A percentile compares a stretch with the other conserved stretches of the same genome.
Conservation (phyloP, 1,140 invertebrate genomes). For the Drosophila elegans region DNA sequence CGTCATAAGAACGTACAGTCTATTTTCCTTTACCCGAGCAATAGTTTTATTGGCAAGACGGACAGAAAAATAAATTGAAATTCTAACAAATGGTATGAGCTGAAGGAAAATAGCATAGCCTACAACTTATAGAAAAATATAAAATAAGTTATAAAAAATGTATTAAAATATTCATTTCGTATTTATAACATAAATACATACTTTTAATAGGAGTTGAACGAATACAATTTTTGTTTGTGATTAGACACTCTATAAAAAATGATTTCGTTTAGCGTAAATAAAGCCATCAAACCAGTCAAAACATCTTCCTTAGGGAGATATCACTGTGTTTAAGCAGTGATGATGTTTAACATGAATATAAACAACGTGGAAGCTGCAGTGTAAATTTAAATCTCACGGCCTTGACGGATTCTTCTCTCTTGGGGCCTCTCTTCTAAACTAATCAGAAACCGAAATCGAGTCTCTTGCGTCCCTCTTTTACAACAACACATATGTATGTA, state of each 20-base stretch:
- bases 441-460: not conserved
- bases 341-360: constrained; percentile 62
- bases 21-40: not conserved
- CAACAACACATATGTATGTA: not conserved
- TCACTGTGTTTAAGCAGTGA: constrained; percentile 43
- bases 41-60: too few species aligned
- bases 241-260: not conserved
- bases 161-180: too few species aligned
- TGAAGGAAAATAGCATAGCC: too few species aligned
- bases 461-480: constrained; percentile 1
- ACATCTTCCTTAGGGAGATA: constrained; percentile 2
- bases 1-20: not conserved
- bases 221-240: not conserved
- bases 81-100: too few species aligned
- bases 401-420: constrained; percentile 42
- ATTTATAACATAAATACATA: too few species aligned
- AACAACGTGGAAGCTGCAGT: constrained; percentile 62
- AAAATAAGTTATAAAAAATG: too few species aligned
- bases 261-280: not conserved
- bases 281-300: not conserved
- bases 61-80: too few species aligned
- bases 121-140: not conserved
- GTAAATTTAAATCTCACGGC: constrained; percentile 61
- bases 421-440: constrained; percentile 2
- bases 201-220: too few species aligned